Percentiles rank a stretch among this genome's conserved stretches.
Conservation (phyloP, 23 tunicate genomes). For the Trididemnum clinides region DNA sequence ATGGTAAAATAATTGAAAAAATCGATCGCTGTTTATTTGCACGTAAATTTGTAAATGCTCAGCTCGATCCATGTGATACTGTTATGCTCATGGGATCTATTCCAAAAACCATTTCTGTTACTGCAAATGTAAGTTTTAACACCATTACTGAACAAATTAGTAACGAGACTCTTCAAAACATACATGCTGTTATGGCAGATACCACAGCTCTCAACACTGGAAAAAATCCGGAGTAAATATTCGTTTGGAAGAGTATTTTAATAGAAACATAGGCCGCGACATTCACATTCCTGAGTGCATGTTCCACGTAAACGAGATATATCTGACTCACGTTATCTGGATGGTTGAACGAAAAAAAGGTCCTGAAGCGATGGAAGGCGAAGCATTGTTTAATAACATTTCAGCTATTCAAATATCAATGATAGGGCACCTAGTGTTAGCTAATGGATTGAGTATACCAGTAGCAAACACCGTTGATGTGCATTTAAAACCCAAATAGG, state of each 20-base stretch:
- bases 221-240: slow-evolving; percentile 1
- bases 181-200: not conserved
- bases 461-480: no score
- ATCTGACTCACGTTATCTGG: slow-evolving; percentile 7
- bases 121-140: slow-evolving; percentile 8
- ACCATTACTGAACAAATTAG: not conserved
- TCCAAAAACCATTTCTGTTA: not conserved
- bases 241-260: not conserved
- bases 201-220: slow-evolving; percentile 19
- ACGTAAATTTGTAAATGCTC: not conserved
- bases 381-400: slow-evolving; percentile 3
- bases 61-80: no score
- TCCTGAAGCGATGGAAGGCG: slow-evolving; percentile 1
- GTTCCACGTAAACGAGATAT: not conserved
- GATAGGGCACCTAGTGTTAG: not conserved
- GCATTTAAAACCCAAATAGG: no score
- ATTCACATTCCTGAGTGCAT: not conserved
- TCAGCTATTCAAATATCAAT: not conserved
- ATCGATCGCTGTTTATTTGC: not conserved
- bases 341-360: not conserved
- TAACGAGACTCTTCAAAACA: not conserved
- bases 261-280: not conserved
- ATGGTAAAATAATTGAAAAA: no score
- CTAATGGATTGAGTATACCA: not conserved
- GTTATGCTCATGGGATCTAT: not conserved